Evolutionary conservation across 2,113 vertebrate genomes (phyloP).

Genomic region (Trichomycterus rosablanca): DNA sequence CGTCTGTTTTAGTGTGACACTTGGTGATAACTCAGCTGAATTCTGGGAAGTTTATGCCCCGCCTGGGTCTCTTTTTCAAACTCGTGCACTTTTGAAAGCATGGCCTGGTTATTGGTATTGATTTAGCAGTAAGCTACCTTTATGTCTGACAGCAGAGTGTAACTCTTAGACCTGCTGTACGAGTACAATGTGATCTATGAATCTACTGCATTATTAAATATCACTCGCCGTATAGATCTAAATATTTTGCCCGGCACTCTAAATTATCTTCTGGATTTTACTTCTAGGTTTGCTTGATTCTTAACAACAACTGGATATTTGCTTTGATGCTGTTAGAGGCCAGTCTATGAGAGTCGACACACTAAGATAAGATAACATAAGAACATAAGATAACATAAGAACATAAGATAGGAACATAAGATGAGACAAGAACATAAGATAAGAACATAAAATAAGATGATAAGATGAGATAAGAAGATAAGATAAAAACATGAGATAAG

Average conservation of each 20-base stretch:
- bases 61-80: slow-evolving; percentile 1
- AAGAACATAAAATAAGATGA: too few species aligned
- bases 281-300: background rate
- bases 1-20: background rate
- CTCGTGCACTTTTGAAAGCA: slow-evolving; percentile 5
- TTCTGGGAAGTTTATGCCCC: slow-evolving; percentile 4
- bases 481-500: too few species aligned
- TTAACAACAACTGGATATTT: too few species aligned
- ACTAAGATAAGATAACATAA: too few species aligned
- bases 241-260: too few species aligned
- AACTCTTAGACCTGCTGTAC: background rate
- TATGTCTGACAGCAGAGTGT: background rate
- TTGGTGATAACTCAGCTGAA: slow-evolving; percentile 16
- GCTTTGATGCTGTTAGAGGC: too few species aligned
- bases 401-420: too few species aligned
- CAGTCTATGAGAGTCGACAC: too few species aligned
- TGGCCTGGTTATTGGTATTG: slow-evolving; percentile 14
- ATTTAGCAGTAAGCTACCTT: slow-evolving; percentile 9
- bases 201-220: background rate
- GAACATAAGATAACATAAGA: too few species aligned
- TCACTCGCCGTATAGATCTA: background rate
- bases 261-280: too few species aligned
- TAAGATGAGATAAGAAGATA: too few species aligned
- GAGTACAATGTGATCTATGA: background rate
- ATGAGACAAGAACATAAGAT: too few species aligned